phyloP scores from a whole-genome alignment of 2,113 vertebrate genomes.

The Stegostoma tigrinum region DNA sequence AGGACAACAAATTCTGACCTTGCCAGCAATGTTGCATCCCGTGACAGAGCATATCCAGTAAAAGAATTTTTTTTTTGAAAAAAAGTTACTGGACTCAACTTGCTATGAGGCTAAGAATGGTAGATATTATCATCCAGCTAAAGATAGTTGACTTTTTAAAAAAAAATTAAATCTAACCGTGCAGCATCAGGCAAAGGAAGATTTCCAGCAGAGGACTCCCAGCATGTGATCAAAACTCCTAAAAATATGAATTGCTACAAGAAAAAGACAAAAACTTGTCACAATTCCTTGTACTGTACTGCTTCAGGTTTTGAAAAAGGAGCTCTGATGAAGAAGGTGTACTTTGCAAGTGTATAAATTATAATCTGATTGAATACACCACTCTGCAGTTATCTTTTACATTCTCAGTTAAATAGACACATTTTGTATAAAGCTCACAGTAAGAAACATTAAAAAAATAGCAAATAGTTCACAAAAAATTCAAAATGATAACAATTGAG shows the following conservation, averaged over 20 bases:
- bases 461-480: background rate
- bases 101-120: background rate
- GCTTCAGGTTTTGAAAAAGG: background rate
- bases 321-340: background rate
- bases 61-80: background rate
- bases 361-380: background rate
- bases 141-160: background rate
- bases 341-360: background rate
- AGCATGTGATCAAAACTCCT: background rate
- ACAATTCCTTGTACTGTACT: background rate
- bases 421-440: background rate
- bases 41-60: background rate
- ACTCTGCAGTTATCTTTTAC: background rate
- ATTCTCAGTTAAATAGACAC: background rate
- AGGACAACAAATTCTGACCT: background rate
- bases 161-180: background rate
- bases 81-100: background rate
- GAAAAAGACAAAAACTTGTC: background rate
- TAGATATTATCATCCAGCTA: background rate
- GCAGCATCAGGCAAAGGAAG: background rate
- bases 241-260: background rate
- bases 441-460: background rate
- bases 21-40: background rate
- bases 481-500: background rate
- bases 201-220: background rate